These are phyloP conservation scores for Polydrusus cervinus DNA, from an alignment of 2,888 invertebrate species.

Conservation along the genomic window DNA sequence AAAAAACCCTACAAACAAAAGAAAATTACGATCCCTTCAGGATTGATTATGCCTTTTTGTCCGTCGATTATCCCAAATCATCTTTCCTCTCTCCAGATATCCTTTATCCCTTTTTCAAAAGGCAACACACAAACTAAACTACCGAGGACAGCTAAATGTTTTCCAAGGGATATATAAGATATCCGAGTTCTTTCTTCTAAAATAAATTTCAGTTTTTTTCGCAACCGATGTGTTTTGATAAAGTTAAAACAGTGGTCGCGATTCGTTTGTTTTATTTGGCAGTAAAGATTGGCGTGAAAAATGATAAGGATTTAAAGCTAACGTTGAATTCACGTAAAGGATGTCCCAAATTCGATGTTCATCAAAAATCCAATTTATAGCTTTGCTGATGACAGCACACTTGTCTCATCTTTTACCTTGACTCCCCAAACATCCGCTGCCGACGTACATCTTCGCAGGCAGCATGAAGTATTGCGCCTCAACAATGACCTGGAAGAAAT, in stretches of 20 bases:
- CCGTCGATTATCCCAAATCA: slow-evolving; percentile 32
- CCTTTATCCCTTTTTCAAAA: slow-evolving; percentile 27
- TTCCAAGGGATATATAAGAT: slow-evolving; percentile 20
- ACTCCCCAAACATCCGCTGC: too few species aligned
- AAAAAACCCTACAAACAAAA: not conserved
- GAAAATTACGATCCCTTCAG: not conserved
- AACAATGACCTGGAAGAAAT: too few species aligned
- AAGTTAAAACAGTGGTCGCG: slow-evolving; percentile 2
- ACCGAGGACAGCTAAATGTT: slow-evolving; percentile 26
- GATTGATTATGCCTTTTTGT: slow-evolving; percentile 4
- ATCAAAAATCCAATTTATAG: too few species aligned
- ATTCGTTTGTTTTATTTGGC: slow-evolving; percentile 10
- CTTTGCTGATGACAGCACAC: too few species aligned
- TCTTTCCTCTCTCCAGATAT: slow-evolving; percentile 21
- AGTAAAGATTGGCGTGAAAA: not conserved
- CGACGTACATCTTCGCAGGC: too few species aligned
- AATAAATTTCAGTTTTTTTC: slow-evolving; percentile 22
- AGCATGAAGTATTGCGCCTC: too few species aligned
- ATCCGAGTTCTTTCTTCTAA: not conserved
- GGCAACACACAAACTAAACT: slow-evolving; percentile 26
- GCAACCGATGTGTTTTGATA: slow-evolving; percentile 17
- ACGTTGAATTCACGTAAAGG: not conserved
- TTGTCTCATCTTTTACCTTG: too few species aligned
- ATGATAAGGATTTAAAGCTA: not conserved
- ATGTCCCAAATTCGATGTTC: too few species aligned